These are phyloP conservation scores for Ischnus inquisitorius DNA, from an alignment of 2,888 invertebrate species.

Conservation along the genomic window DNA sequence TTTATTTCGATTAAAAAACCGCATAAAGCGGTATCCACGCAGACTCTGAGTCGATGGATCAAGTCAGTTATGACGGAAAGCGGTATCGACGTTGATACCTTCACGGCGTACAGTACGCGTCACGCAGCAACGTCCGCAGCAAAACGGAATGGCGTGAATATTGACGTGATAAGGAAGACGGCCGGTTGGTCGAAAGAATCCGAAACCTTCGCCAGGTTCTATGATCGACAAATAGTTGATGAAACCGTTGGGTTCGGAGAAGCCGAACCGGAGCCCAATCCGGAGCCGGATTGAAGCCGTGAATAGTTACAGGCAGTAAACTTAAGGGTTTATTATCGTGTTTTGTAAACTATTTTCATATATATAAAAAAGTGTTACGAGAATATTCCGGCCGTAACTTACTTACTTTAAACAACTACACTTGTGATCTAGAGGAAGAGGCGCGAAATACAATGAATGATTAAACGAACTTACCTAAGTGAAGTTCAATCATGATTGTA, in stretches of 20 bases:
- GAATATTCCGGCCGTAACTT: neutral
- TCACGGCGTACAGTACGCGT: slow-evolving; percentile 28
- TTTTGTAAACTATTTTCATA: neutral
- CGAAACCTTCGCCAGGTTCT: slow-evolving; percentile 20
- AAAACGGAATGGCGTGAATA: slow-evolving; percentile 18
- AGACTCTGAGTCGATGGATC: slow-evolving; percentile 36
- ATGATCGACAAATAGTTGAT: neutral
- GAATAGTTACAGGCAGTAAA: neutral
- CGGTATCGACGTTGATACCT: slow-evolving; percentile 25
- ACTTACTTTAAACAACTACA: neutral
- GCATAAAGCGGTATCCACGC: slow-evolving; percentile 17
- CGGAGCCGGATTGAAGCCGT: neutral
- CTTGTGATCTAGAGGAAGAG: too few species aligned
- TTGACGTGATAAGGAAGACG: slow-evolving; percentile 21
- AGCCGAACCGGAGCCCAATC: too few species aligned
- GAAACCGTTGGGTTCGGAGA: neutral
- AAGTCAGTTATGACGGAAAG: slow-evolving; percentile 39
- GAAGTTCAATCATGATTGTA: too few species aligned
- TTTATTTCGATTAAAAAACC: slow-evolving; percentile 47
- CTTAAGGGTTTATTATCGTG: neutral
- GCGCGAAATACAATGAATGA: too few species aligned
- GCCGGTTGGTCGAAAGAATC: slow-evolving; percentile 23
- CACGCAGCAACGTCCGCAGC: slow-evolving; percentile 38
- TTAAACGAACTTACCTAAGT: too few species aligned
- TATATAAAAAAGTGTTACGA: neutral